Percentiles rank a stretch among this genome's conserved stretches.
phyloP scores from a whole-genome alignment of 2,888 invertebrate species.

The Hypsopygia costalis region DNA sequence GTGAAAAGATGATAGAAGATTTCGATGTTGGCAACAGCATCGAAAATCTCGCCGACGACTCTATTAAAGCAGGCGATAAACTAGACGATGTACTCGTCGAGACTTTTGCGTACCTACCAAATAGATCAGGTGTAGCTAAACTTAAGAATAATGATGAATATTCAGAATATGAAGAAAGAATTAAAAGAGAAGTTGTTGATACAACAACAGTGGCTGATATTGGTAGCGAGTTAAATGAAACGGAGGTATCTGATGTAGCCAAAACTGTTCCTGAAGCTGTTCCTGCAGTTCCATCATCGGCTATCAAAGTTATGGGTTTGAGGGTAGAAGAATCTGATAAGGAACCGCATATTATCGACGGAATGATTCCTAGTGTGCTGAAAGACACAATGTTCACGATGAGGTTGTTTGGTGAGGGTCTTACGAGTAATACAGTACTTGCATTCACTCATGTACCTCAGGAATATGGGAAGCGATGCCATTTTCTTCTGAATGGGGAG shows the following conservation, averaged over 20 bases:
- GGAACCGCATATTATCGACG: slow-evolving; percentile 61
- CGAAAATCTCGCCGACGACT: background rate
- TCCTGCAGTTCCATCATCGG: too few relatives aligned
- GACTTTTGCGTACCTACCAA: background rate
- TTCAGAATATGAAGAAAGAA: background rate
- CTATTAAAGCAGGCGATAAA: background rate
- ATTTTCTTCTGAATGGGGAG: slow-evolving; percentile 43
- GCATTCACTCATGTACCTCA: slow-evolving; percentile 55
- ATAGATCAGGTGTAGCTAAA: too few relatives aligned
- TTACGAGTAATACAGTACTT: slow-evolving; percentile 46
- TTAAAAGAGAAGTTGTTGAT: background rate
- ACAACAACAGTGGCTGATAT: background rate
- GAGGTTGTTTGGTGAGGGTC: slow-evolving; percentile 59
- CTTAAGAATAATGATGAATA: too few relatives aligned
- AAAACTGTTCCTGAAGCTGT: background rate
- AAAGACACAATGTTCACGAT: slow-evolving; percentile 44
- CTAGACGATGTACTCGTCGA: slow-evolving; percentile 1
- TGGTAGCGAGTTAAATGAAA: background rate
- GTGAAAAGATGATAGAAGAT: background rate
- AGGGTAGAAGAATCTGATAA: slow-evolving; percentile 60
- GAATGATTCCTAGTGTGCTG: slow-evolving; percentile 59
- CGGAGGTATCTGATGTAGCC: background rate
- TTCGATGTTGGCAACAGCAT: background rate
- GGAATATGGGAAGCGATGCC: slow-evolving; percentile 32
- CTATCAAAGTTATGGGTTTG: slow-evolving; percentile 43